Evolutionary conservation across 2,113 vertebrate species (phyloP).

Genomic region (Eleginops maclovinus): DNA sequence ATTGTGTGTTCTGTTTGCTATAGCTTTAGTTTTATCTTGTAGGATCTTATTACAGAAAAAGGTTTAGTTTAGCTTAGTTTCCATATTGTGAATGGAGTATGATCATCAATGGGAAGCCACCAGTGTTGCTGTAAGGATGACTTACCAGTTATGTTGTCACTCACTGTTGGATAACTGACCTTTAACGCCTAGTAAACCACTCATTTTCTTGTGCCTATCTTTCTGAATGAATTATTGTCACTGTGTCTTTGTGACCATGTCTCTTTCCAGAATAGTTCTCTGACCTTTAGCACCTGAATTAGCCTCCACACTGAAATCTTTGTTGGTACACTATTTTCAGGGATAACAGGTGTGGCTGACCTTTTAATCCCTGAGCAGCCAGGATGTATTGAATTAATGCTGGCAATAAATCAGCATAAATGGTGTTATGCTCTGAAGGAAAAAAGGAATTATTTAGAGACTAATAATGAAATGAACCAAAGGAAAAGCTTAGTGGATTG

Average conservation of each 20-base stretch:
- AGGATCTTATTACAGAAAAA: constrained; percentile 42
- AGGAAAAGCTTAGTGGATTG: constrained; percentile 9
- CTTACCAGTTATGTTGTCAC: constrained; percentile 12
- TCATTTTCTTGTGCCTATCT: background rate
- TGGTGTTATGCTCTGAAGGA: background rate
- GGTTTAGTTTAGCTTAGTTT: too few species aligned
- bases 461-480: constrained; percentile 20
- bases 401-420: background rate
- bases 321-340: background rate
- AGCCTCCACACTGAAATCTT: background rate
- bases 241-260: background rate
- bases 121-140: constrained; percentile 6
- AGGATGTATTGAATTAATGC: background rate
- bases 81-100: constrained; percentile 10
- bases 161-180: background rate
- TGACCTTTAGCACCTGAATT: constrained; percentile 29
- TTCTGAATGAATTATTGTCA: background rate
- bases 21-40: background rate
- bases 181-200: background rate
- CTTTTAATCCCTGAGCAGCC: constrained; percentile 9
- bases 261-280: background rate
- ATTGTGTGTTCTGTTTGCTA: background rate
- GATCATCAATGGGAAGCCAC: constrained; percentile 1
- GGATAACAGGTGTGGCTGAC: background rate
- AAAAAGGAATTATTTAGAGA: background rate